These are phyloP conservation scores for Camelus dromedarius DNA, from an alignment of 2,113 vertebrate species.

Conservation along the genomic window DNA sequence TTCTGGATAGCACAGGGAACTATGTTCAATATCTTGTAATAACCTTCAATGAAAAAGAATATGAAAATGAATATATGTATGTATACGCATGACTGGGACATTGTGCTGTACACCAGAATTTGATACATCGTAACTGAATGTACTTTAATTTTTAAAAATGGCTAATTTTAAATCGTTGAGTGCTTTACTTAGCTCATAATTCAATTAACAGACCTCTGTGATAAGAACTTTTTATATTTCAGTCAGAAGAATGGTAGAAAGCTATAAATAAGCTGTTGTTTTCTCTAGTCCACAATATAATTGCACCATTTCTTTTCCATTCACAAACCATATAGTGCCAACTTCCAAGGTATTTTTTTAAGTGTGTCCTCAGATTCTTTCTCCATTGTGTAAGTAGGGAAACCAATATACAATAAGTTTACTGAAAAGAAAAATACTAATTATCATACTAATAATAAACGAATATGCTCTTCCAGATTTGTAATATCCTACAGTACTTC, in stretches of 20 bases:
- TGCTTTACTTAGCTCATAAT: background rate
- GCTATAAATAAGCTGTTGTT: background rate
- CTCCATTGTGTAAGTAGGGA: background rate
- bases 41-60: too few relatives aligned
- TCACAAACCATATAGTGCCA: background rate
- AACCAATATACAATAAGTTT: background rate
- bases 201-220: background rate
- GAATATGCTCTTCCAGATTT: background rate
- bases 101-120: too few relatives aligned
- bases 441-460: background rate
- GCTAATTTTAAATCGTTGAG: constrained; percentile 3
- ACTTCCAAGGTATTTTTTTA: background rate
- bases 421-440: background rate
- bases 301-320: background rate
- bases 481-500: background rate
- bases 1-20: too few relatives aligned
- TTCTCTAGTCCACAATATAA: background rate
- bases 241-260: constrained; percentile 12
- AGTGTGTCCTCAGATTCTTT: background rate
- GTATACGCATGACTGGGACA: too few relatives aligned
- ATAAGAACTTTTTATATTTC: background rate
- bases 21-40: too few relatives aligned
- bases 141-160: background rate
- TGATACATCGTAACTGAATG: too few relatives aligned
- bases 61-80: too few relatives aligned